Percentiles rank a stretch among this genome's conserved stretches.
Evolutionary conservation across 2,888 invertebrate species (phyloP).

Genomic region (Ophioninae sp.): DNA sequence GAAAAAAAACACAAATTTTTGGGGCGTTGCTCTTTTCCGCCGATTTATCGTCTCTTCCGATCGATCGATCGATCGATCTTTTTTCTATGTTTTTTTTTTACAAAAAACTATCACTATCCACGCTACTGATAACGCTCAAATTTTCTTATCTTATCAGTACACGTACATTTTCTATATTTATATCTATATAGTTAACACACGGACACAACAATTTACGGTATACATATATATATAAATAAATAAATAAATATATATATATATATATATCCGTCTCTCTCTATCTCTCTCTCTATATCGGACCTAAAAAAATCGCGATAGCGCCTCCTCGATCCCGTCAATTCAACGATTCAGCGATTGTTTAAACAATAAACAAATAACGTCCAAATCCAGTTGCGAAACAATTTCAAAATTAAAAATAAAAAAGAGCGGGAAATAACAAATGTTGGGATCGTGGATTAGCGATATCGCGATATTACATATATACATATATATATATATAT

Average conservation of each 20-base stretch:
- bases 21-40: slow-evolving; percentile 31
- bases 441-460: slow-evolving; percentile 14
- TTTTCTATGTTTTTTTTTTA: slow-evolving; percentile 36
- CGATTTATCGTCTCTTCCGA: slow-evolving; percentile 42
- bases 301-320: slow-evolving; percentile 1
- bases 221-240: slow-evolving; percentile 10
- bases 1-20: slow-evolving; percentile 28
- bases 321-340: slow-evolving; percentile 36
- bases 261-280: slow-evolving; percentile 55
- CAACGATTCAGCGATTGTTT: too few species aligned
- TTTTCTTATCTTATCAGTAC: slow-evolving; percentile 37
- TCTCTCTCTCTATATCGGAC: slow-evolving; percentile 30
- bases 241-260: slow-evolving; percentile 32
- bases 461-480: slow-evolving; percentile 27
- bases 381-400: background rate
- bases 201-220: too few species aligned
- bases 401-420: background rate
- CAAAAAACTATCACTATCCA: slow-evolving; percentile 44
- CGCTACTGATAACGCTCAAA: slow-evolving; percentile 39
- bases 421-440: background rate
- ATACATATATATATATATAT: too few species aligned
- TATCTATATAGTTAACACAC: slow-evolving; percentile 8
- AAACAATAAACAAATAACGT: background rate
- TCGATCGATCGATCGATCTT: slow-evolving; percentile 43
- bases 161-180: slow-evolving; percentile 26